Percentiles rank a stretch among this genome's conserved stretches.
phyloP scores from a whole-genome alignment of 2,888 invertebrate species.

The Drosophila fungiperda region DNA sequence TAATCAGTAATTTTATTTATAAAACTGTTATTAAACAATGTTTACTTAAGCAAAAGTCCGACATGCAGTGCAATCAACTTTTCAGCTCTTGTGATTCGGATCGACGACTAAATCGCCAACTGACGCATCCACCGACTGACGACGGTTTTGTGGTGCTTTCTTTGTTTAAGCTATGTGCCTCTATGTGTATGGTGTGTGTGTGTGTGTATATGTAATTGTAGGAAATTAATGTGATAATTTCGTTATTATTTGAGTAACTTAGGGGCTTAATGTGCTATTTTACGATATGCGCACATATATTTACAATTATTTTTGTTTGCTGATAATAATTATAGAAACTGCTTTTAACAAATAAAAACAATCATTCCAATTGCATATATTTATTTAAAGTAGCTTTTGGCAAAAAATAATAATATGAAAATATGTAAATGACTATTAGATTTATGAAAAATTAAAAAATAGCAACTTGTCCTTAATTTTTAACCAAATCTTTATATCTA shows the following conservation, averaged over 20 bases:
- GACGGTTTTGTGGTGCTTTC: conserved; percentile 27
- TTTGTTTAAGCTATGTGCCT: conserved; percentile 44
- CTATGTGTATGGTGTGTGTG: background rate
- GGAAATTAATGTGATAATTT: conserved; percentile 40
- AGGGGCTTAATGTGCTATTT: background rate
- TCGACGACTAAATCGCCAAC: conserved; percentile 22
- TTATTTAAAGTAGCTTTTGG: background rate
- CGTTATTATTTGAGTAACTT: conserved; percentile 16
- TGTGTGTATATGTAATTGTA: conserved; percentile 22
- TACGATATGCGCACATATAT: background rate
- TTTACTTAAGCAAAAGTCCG: conserved; percentile 76
- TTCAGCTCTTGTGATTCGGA: conserved; percentile 64
- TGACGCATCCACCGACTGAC: conserved; percentile 23
- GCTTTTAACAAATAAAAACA: background rate
- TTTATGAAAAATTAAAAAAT: too few relatives aligned
- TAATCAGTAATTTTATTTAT: conserved; percentile 79
- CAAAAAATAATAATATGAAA: background rate
- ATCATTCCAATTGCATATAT: background rate
- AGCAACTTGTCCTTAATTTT: too few relatives aligned
- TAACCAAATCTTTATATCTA: too few relatives aligned
- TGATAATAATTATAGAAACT: background rate
- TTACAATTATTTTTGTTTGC: background rate
- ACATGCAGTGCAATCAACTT: conserved; percentile 76
- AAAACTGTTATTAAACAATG: conserved; percentile 80
- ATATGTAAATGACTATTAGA: background rate